Evolutionary conservation across 2,113 vertebrate genomes (phyloP), one percentile per base, ranked within the genome.

Genomic region (Bufo bufo): DNA sequence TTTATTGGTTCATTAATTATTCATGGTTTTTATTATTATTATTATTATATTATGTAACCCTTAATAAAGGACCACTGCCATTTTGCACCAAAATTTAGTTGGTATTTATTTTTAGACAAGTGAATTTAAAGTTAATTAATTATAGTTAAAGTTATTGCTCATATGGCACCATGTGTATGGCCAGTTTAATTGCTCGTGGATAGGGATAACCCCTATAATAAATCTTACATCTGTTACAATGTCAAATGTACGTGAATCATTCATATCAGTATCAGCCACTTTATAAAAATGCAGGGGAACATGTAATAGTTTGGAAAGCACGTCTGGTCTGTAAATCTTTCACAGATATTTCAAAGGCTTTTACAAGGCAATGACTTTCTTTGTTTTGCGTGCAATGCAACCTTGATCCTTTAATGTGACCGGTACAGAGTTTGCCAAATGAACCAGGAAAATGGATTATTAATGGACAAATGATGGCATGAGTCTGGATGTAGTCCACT

Each of bases 401-500:
- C 79, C 81, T 87, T 89, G 6, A 49, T 83, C 84, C 74, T 85
- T 80, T 90, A 23, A 84, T 89, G 19, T 81, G 66, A 89, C 81
- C 78, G 75, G 20, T 4, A 47, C 72, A 7, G 85, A 17, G 43
- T 20, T 77, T 77, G 59, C 43, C 84, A 87, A 83, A 77, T 9
- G 0, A 17, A 47, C 87, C 3, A 0, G 90, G 89, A 90, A 56
- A 91, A 89, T 0, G 0, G 33, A 82, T 90, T 91, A 90, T 92
- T 91, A 89, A 54, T 84, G 87, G 90, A 92, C 59, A 4, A 90
- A 89, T 90, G 87, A 90, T 89, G 90, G 91, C 86, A 79, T 89
- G 89, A 91, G 85, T 49, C 89, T 91, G 91, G 90, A 89, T 82
- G 3, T 0, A 61, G 75, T 85, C 89, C 90, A 91, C 0, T 82